Conservation (phyloP, 2,797 vertebrate species). For the Cirrhinus mrigala region DNA sequence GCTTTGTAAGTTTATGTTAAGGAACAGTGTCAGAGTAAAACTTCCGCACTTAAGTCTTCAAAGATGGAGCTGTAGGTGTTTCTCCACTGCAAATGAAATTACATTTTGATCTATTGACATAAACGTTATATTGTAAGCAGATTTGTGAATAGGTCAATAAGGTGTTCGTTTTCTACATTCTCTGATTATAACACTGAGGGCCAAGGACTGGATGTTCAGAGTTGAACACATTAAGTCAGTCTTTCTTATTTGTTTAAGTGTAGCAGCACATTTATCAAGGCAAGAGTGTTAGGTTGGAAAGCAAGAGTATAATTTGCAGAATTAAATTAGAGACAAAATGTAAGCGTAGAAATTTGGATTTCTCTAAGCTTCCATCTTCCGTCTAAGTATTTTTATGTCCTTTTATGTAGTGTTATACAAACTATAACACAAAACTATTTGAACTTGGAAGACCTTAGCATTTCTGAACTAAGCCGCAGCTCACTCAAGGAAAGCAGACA, state of each 20-base stretch:
- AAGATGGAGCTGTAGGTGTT: not conserved
- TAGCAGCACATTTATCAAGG: not conserved
- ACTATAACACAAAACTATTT: not conserved
- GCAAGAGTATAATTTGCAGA: not conserved
- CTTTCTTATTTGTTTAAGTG: not conserved
- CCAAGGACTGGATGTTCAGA: conserved; percentile 58
- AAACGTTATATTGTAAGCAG: conserved; percentile 49
- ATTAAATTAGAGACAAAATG: not conserved
- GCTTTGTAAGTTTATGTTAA: conserved; percentile 31
- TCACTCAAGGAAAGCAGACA: not conserved
- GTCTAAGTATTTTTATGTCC: not conserved
- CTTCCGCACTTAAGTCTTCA: conserved; percentile 41
- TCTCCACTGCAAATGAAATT: conserved; percentile 53
- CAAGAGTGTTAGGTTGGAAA: not conserved
- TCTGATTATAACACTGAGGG: conserved; percentile 32
- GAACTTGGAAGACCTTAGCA: not conserved
- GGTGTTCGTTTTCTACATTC: conserved; percentile 30
- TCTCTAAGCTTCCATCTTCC: not conserved
- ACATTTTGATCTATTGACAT: conserved; percentile 55
- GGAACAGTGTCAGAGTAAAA: conserved; percentile 37
- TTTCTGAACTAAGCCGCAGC: not conserved
- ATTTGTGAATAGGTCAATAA: conserved; percentile 51
- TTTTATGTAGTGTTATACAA: not conserved
- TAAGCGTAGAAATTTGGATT: not conserved
- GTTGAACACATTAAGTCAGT: not conserved